Percentiles rank a stretch among this genome's conserved stretches.
Conservation (phyloP, 2,113 vertebrate genomes). For the Rhadina sibilatrix region DNA sequence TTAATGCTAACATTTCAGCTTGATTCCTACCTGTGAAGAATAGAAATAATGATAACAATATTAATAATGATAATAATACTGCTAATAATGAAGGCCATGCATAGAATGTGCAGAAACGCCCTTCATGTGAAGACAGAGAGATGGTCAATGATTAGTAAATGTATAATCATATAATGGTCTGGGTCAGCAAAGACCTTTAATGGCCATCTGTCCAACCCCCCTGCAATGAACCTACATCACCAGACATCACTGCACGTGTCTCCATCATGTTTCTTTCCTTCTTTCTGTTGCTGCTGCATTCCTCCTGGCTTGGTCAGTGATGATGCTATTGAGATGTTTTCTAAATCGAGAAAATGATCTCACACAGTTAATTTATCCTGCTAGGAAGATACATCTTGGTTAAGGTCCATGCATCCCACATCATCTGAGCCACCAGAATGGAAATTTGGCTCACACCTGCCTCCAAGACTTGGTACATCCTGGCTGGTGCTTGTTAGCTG, state of each 20-base stretch:
- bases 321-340: not conserved
- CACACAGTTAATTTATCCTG: not conserved
- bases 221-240: not conserved
- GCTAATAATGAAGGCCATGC: not conserved
- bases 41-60: not conserved
- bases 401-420: not conserved
- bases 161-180: not conserved
- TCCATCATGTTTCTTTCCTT: not conserved
- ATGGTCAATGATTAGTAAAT: not conserved
- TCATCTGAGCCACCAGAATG: not conserved
- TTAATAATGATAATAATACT: not conserved
- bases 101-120: not conserved
- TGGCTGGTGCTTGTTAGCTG: not conserved
- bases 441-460: not conserved
- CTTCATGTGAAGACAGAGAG: not conserved
- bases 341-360: not conserved
- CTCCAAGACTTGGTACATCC: not conserved
- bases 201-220: not conserved
- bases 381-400: not conserved
- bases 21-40: not conserved
- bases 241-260: not conserved
- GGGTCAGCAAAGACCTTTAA: not conserved
- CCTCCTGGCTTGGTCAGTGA: not conserved
- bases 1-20: not conserved
- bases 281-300: not conserved